Conservation (phyloP, 2,888 invertebrate genomes). For the Stenoptilia bipunctidactyla region DNA sequence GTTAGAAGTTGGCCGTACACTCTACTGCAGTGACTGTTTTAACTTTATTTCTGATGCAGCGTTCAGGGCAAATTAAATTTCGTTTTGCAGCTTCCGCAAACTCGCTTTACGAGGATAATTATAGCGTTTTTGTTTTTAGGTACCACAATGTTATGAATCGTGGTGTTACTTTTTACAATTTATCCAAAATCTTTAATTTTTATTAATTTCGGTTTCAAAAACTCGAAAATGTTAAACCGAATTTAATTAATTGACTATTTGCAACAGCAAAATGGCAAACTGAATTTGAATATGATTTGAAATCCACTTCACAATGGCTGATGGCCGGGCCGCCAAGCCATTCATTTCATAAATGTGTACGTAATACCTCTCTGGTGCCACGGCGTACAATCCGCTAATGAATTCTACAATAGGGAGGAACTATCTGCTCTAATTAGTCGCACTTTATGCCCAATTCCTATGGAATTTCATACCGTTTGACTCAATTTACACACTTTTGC, state of each 20-base stretch:
- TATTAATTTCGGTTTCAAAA: not conserved
- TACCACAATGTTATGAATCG: conserved; percentile 41
- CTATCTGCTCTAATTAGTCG: conserved; percentile 46
- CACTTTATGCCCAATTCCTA: conserved; percentile 43
- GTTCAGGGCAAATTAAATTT: conserved; percentile 71
- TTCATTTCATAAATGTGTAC: conserved; percentile 1
- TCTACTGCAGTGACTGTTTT: conserved; percentile 68
- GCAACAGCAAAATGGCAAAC: not conserved
- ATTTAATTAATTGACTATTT: not conserved
- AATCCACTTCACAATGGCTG: not conserved
- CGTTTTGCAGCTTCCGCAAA: conserved; percentile 68
- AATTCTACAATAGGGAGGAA: conserved; percentile 47
- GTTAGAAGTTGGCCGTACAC: conserved; percentile 66
- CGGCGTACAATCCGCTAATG: conserved; percentile 38
- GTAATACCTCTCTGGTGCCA: conserved; percentile 24
- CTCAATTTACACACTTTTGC: conserved; percentile 25
- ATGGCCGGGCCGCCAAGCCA: conserved; percentile 15
- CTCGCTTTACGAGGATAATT: conserved; percentile 61
- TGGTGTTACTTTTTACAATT: conserved; percentile 28
- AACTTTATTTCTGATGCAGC: conserved; percentile 71
- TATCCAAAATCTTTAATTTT: conserved; percentile 27
- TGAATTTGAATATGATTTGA: not conserved
- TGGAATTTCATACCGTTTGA: conserved; percentile 30
- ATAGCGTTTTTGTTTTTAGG: conserved; percentile 45
- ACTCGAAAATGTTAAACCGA: too few species aligned